Evolutionary conservation across 2,113 vertebrate genomes (phyloP).

Genomic region (Bathybates hornii): DNA sequence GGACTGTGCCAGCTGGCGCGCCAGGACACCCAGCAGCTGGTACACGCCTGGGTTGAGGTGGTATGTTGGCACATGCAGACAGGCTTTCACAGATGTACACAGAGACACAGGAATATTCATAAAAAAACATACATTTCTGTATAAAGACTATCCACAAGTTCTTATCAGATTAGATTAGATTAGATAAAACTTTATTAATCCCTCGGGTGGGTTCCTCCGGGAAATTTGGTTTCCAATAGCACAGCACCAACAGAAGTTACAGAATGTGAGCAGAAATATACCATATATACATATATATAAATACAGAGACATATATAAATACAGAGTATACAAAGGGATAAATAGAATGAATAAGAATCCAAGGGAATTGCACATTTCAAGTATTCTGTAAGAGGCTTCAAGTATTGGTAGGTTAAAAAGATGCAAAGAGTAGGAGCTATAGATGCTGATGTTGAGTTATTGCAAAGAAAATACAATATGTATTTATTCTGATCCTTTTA

Average conservation of each 20-base stretch:
- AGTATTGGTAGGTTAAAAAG: background rate
- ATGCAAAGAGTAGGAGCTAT: background rate
- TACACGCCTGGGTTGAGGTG: conserved; percentile 83
- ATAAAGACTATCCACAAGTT: background rate
- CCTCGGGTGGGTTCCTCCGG: background rate
- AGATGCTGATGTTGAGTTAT: background rate
- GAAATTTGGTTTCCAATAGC: background rate
- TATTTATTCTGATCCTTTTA: background rate
- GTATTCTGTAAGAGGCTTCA: background rate
- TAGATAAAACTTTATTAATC: background rate
- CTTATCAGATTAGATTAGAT: background rate
- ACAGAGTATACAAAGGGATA: background rate
- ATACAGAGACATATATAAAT: background rate
- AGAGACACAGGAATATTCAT: conserved; percentile 1
- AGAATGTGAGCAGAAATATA: background rate
- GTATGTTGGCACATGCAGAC: conserved; percentile 70
- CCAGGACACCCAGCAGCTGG: conserved; percentile 85
- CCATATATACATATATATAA: background rate
- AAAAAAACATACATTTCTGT: background rate
- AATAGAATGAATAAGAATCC: background rate
- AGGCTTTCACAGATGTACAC: background rate
- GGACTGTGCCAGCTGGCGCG: conserved; percentile 82
- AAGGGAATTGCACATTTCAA: background rate
- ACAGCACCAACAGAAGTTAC: background rate
- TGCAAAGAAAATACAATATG: background rate